Evolutionary conservation across 2,113 vertebrate species (phyloP).

Genomic region (Syrrhaptes paradoxus): DNA sequence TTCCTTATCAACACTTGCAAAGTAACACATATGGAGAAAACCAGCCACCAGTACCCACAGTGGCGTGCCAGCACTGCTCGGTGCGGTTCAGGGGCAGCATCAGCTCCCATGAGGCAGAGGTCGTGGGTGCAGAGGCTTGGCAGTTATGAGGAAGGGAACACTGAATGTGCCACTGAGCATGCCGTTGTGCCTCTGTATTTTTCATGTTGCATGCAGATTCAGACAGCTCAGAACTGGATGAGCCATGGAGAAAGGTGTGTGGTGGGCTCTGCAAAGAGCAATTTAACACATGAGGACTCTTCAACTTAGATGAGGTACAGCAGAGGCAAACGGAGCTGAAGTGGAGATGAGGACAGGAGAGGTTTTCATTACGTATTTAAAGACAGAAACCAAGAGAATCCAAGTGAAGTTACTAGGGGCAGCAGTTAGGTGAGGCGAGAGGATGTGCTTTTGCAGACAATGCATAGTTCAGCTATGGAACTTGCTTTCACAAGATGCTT

Average conservation of each 20-base stretch:
- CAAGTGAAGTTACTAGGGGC: neutral
- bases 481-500: neutral
- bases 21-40: neutral
- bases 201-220: neutral
- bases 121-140: neutral
- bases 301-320: neutral
- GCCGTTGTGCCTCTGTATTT: neutral
- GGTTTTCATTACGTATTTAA: neutral
- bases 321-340: neutral
- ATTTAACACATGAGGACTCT: neutral
- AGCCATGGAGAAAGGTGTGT: neutral
- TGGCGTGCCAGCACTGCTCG: neutral
- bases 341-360: neutral
- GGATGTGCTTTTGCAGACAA: neutral
- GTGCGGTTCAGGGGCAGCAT: neutral
- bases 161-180: neutral
- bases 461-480: neutral
- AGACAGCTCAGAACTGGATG: neutral
- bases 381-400: neutral
- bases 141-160: neutral
- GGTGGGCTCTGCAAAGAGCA: neutral
- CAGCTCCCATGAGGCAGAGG: neutral
- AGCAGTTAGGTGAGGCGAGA: neutral
- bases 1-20: neutral
- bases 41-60: neutral